phyloP scores from a whole-genome alignment of 2,113 vertebrate genomes.

The Heteronetta atricapilla region DNA sequence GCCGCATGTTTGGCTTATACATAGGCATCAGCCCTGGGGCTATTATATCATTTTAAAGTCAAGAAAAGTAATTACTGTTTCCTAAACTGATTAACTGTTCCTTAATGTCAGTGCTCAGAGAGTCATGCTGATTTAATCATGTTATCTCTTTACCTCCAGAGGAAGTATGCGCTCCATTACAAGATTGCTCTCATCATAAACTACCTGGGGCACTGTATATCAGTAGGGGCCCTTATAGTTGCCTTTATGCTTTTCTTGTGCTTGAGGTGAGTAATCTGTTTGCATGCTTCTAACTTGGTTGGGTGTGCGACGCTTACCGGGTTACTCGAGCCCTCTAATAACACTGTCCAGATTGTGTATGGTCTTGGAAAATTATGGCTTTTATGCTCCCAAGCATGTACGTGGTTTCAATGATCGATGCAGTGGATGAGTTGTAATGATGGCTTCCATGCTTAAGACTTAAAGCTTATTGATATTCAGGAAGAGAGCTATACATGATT shows the following conservation, averaged over 20 bases:
- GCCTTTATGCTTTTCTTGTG: constrained; percentile 96
- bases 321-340: not conserved
- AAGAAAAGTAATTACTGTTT: constrained; percentile 40
- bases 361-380: not conserved
- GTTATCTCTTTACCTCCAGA: constrained; percentile 81
- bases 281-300: constrained; percentile 22
- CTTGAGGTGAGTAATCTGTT: constrained; percentile 87
- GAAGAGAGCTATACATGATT: not conserved
- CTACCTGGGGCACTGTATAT: constrained; percentile 97
- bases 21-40: not conserved
- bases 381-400: not conserved
- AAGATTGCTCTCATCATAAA: constrained; percentile 94
- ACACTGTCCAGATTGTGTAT: rapidly evolving
- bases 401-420: not conserved
- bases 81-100: constrained; percentile 58
- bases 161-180: constrained; percentile 92
- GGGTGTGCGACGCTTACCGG: not conserved
- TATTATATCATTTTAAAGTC: not conserved
- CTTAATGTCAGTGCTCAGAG: constrained; percentile 31
- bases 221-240: constrained; percentile 89
- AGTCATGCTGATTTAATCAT: constrained; percentile 61
- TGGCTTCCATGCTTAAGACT: not conserved
- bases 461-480: not conserved
- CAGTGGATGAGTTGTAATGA: not conserved
- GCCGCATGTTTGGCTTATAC: not conserved